Evolutionary conservation across 1,140 invertebrate genomes (phyloP).

Genomic region (Sitophilus oryzae): DNA sequence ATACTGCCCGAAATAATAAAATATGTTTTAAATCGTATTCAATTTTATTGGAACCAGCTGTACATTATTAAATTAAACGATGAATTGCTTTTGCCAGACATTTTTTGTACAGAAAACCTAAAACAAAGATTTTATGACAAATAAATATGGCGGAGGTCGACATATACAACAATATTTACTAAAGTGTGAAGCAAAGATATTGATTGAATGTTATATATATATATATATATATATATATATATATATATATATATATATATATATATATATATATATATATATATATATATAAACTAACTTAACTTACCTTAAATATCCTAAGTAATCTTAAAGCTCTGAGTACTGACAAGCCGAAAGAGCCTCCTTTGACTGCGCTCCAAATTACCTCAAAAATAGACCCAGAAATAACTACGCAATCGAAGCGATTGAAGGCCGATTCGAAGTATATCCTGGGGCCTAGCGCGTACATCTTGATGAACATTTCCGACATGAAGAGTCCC

Average conservation of each 20-base stretch:
- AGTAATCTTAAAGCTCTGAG: conserved; percentile 94
- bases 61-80: too few species aligned
- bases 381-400: conserved; percentile 99
- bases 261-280: conserved; percentile 95
- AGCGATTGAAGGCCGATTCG: conserved; percentile 97
- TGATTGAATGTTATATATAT: too few species aligned
- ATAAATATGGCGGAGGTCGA: too few species aligned
- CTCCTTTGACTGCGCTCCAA: conserved; percentile 92
- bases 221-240: too few species aligned
- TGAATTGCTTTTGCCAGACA: too few species aligned
- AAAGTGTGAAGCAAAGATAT: too few species aligned
- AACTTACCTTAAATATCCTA: conserved; percentile 87
- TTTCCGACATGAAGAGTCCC: conserved; percentile 97
- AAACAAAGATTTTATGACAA: too few species aligned
- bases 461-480: conserved; percentile 99
- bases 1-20: too few species aligned
- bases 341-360: conserved; percentile 98
- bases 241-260: conserved; percentile 73
- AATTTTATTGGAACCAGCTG: too few species aligned
- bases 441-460: conserved; percentile 96
- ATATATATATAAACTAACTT: conserved; percentile 55
- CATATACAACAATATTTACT: too few species aligned
- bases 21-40: too few species aligned
- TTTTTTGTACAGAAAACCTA: too few species aligned
- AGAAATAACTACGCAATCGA: conserved; percentile 97